Conservation (phyloP, 2,888 invertebrate genomes). For the Coelopa pilipes region DNA sequence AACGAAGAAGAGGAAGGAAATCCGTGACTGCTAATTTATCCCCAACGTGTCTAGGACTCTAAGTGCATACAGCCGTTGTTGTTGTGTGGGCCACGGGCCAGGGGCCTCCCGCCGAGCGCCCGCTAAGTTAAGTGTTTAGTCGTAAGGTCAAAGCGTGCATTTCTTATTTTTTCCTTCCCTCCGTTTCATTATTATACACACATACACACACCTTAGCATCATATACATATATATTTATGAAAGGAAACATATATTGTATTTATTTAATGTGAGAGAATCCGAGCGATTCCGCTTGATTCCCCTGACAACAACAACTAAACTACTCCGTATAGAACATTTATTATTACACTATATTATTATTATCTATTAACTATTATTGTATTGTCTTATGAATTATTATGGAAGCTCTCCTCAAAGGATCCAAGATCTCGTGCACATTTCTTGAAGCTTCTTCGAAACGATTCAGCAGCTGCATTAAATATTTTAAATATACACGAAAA, state of each 20-base stretch:
- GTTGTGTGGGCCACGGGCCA: no score
- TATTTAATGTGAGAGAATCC: no score
- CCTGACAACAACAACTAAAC: no score
- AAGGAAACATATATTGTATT: neutral
- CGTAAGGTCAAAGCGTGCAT: constrained; percentile 38
- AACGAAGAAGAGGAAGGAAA: constrained; percentile 14
- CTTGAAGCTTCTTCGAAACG: constrained; percentile 21
- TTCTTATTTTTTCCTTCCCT: neutral
- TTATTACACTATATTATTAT: no score
- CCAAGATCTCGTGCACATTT: constrained; percentile 56
- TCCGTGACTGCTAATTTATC: constrained; percentile 61
- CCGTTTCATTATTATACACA: neutral
- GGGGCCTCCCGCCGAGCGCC: constrained; percentile 43
- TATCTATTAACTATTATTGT: no score
- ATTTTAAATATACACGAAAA: constrained; percentile 34
- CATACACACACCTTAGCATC: neutral
- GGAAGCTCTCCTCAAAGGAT: constrained; percentile 57
- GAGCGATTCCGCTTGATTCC: no score
- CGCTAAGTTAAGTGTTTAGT: constrained; percentile 27
- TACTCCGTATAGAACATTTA: no score
- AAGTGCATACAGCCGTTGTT: no score
- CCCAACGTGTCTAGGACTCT: constrained; percentile 55
- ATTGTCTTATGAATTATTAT: no score
- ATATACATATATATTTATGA: neutral
- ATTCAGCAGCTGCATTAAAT: constrained; percentile 30